Percentiles rank a stretch among this genome's conserved stretches.
phyloP scores from a whole-genome alignment of 2,888 invertebrate genomes.

The Mythimna vitellina region DNA sequence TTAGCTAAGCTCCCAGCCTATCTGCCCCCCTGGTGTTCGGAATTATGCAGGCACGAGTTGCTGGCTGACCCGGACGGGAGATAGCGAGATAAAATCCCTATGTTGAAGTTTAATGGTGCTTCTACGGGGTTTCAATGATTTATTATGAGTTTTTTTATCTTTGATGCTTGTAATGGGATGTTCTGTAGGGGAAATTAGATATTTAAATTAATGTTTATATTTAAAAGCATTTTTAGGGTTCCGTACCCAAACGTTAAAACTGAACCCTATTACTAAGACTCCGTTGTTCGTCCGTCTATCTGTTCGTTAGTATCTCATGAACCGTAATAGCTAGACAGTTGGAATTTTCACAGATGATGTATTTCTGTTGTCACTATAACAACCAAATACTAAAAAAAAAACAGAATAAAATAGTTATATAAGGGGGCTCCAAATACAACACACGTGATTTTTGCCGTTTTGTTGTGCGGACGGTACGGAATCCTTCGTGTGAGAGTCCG shows the following conservation, averaged over 20 bases:
- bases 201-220: conserved; percentile 47
- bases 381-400: no score
- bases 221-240: not conserved
- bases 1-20: conserved; percentile 86
- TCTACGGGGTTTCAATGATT: conserved; percentile 69
- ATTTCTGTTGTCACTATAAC: no score
- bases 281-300: no score
- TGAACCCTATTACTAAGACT: no score
- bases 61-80: conserved; percentile 69
- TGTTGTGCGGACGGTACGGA: no score
- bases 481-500: no score
- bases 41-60: conserved; percentile 87
- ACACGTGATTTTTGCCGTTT: not conserved
- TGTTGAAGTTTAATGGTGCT: conserved; percentile 65
- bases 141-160: conserved; percentile 67
- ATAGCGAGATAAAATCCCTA: conserved; percentile 74
- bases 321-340: no score
- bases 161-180: conserved; percentile 51
- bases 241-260: no score
- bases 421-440: no score
- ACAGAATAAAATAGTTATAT: no score
- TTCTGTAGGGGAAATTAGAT: conserved; percentile 54
- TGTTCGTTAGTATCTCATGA: no score
- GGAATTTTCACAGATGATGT: no score
- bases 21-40: conserved; percentile 82